Evolutionary conservation across 2,888 invertebrate genomes (phyloP), one percentile per base, ranked within the genome.

Genomic region (Lasioglossum zephyrum): DNA sequence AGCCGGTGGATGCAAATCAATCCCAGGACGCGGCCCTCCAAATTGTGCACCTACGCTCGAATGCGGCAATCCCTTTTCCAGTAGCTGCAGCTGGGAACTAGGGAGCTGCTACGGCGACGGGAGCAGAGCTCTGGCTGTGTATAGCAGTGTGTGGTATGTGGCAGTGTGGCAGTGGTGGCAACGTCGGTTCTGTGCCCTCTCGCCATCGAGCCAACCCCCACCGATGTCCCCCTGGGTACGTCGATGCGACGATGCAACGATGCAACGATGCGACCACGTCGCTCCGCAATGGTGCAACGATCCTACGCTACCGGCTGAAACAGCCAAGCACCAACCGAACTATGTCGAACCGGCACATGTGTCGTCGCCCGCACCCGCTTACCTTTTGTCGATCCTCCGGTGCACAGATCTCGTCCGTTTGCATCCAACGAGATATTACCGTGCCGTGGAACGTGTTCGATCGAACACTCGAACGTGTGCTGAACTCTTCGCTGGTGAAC

Each of bases 1-100:
- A 94, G 94, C 93, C 92, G 91, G 92, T 91, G 93, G 93, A 94
- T 94, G 94, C 94, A 94, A 94, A 94, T 94, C 94, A 94, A 94
- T 94, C 93, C 94, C 93, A 91, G 87, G 92, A 90, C 92, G 92
- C 93, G 82, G 84, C 88, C 89, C 91, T 90, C 92, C 89, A 92
- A 93, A 94, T 93, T 92, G 92, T 91, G 90, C 92, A 90, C 90
- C 92, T 92, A 92, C 91, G 92, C 93, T 92, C 89, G 92, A 92
- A 91, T 92, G 93, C 92, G 90, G 92, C 92, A 92, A 93, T 93
- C 92, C 93, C 94, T 93, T 93, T 93, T 92, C 92, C 91, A 88
- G 89, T 73, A 85, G 87, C 88, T 87, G 87, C 87, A 85, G 82
- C 74, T 36, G 81, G 86, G 74, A 73, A 60, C 80, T 41, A 49